Percentiles rank a stretch among this genome's conserved stretches.
These are phyloP conservation scores for Chaetorhynchus papuensis DNA, from an alignment of 2,113 vertebrate species.

Conservation along the genomic window DNA sequence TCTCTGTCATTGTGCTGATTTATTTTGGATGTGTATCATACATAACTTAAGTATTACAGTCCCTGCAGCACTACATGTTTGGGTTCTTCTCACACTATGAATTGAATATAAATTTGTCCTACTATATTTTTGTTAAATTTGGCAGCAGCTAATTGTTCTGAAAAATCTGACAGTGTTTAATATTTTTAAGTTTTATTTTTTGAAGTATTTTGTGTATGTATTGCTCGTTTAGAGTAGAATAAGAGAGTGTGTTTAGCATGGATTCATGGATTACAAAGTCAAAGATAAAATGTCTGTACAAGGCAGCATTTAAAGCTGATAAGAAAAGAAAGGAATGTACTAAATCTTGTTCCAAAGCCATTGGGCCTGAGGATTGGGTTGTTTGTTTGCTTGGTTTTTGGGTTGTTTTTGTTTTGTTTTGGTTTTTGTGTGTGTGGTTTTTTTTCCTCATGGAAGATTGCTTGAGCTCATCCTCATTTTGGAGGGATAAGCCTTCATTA, in stretches of 20 bases:
- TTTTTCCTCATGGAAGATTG: neutral
- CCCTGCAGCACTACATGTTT: neutral
- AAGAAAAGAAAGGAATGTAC: constrained; percentile 10
- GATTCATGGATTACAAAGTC: neutral
- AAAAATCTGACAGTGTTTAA: neutral
- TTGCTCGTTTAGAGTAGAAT: neutral
- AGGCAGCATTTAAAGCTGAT: neutral
- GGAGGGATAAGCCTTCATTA: neutral
- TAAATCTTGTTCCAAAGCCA: neutral
- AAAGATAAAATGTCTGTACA: neutral
- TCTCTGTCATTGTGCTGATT: neutral
- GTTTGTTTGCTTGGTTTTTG: neutral
- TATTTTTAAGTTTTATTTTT: neutral
- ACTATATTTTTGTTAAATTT: neutral
- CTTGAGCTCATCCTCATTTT: neutral
- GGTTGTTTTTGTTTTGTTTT: neutral
- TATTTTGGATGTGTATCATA: neutral
- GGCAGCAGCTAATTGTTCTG: neutral
- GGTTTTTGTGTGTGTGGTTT: neutral
- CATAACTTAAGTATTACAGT: neutral
- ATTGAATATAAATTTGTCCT: neutral
- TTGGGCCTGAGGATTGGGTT: neutral
- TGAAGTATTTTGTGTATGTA: neutral
- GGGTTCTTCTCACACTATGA: neutral
- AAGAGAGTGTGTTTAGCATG: neutral